Conservation (phyloP, 2,888 invertebrate genomes). For the Boloria selene region DNA sequence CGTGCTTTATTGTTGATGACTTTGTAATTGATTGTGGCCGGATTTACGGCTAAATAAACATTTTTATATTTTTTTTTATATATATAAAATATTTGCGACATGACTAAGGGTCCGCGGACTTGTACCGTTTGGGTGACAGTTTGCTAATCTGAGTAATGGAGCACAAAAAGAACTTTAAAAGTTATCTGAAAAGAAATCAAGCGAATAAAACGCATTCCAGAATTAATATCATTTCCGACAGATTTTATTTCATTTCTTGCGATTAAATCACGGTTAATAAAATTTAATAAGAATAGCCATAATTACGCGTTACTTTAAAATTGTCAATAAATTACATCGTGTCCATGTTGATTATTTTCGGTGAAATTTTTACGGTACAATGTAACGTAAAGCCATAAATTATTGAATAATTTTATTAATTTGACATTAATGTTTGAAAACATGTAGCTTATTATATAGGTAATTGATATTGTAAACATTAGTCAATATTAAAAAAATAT, state of each 20-base stretch:
- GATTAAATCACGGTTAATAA: slow-evolving; percentile 12
- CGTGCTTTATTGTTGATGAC: slow-evolving; percentile 69
- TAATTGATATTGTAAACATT: too few species aligned
- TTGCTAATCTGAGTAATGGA: slow-evolving; percentile 38
- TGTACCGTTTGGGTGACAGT: slow-evolving; percentile 37
- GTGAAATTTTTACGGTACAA: background rate
- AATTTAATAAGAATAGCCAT: slow-evolving; percentile 19
- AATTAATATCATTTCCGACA: slow-evolving; percentile 31
- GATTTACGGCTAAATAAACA: slow-evolving; percentile 56
- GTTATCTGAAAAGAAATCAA: slow-evolving; percentile 33
- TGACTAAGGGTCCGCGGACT: slow-evolving; percentile 40
- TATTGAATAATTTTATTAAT: too few species aligned
- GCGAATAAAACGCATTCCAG: slow-evolving; percentile 35
- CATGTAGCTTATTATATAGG: too few species aligned
- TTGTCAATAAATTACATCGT: slow-evolving; percentile 8
- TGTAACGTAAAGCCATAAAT: background rate
- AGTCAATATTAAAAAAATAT: too few species aligned
- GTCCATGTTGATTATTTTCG: background rate
- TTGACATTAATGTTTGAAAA: too few species aligned
- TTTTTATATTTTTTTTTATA: slow-evolving; percentile 43
- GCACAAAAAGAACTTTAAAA: slow-evolving; percentile 33
- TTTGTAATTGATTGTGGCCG: slow-evolving; percentile 65
- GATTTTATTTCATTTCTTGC: slow-evolving; percentile 21
- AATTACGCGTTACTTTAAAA: slow-evolving; percentile 5
- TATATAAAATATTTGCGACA: slow-evolving; percentile 47